Percentiles rank a stretch among this genome's conserved stretches.
phyloP scores from a whole-genome alignment of 1,140 invertebrate genomes.

The Centruroides vittatus region DNA sequence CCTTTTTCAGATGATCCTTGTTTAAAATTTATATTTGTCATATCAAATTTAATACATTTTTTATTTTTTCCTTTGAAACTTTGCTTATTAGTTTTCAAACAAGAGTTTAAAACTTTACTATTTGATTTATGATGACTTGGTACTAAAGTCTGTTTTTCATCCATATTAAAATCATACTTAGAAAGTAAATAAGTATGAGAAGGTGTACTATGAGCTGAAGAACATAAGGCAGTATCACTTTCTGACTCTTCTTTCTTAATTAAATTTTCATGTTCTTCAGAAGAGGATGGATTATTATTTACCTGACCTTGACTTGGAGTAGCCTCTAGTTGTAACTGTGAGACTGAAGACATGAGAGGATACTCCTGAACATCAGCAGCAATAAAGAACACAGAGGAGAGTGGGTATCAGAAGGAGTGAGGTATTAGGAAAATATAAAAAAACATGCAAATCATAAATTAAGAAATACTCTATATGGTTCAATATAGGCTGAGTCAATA shows the following conservation, averaged over 20 bases:
- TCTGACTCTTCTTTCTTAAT: conserved; percentile 5
- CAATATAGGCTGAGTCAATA: not conserved
- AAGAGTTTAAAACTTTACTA: conserved; percentile 6
- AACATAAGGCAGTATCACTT: conserved; percentile 5
- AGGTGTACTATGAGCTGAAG: conserved; percentile 9
- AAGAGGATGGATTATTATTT: too few species aligned
- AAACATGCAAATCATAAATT: not conserved
- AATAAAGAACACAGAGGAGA: conserved; percentile 11
- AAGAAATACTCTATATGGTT: not conserved
- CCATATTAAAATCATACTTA: not conserved
- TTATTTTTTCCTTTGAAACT: conserved; percentile 2
- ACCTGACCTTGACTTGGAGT: too few species aligned
- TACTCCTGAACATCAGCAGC: conserved; percentile 12
- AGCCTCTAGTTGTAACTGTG: not conserved
- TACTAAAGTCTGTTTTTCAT: conserved; percentile 3
- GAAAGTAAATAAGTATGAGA: conserved; percentile 8
- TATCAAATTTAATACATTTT: conserved; percentile 10
- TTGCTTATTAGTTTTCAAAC: conserved; percentile 4
- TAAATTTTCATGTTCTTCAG: too few species aligned
- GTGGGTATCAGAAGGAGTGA: conserved; percentile 5
- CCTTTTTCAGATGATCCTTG: not conserved
- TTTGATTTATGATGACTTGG: not conserved
- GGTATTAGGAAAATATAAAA: not conserved
- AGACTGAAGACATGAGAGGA: conserved; percentile 9
- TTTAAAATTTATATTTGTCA: not conserved